Base-by-base conservation (phyloP, 2,888 invertebrate species). In the Philaethria dido region DNA sequence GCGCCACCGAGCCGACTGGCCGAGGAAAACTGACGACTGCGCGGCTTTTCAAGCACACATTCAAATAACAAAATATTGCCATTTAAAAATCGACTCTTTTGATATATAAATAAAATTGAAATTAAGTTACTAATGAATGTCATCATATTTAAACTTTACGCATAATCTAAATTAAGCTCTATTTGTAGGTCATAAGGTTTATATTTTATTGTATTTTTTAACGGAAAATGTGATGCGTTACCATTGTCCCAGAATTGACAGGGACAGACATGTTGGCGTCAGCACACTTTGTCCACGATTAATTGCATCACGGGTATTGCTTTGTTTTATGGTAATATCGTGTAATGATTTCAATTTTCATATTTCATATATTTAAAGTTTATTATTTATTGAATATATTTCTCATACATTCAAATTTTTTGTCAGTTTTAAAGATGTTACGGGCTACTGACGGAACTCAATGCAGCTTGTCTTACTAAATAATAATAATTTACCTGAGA, bases 1-100 rank as follows among this genome's bases (percentile, higher is more conserved):
- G 87, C 88, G 89, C 86, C 89, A 80, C 83, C 80, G 79, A 82
- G 79, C 79, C 76, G 78, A 91, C 91, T 90, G 87, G 73, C 79
- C 80, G 81, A 70, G 69, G 66, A 62, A 71, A 72, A 68, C 72
- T 57, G 73, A 88, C 88, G 89, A 78, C 87, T 89, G 90, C 90
- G 90, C 88, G 83, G 68, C 74, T 74, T 74, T 72, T 63, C 67
- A 77, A 76, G 69, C 78, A 78, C 76, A 77, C 78, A 77, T 73
- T 77, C 72, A 79, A 74, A 66, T 13, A 36, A 54, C 20, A 66
- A 36, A 64, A 39, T 64, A 73, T 60, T 69, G 68, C 70, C 73
- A 72, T 69, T 66, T 69, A 67, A 73, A 72, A 74, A 72, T 74
- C 59, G 64, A 69, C 76, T 74, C 69, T 81, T 81, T 75, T 4